A percentile compares a stretch with the other conserved stretches of the same genome.
Conservation (phyloP, 1,140 invertebrate genomes). For the Drosophila suzukii region DNA sequence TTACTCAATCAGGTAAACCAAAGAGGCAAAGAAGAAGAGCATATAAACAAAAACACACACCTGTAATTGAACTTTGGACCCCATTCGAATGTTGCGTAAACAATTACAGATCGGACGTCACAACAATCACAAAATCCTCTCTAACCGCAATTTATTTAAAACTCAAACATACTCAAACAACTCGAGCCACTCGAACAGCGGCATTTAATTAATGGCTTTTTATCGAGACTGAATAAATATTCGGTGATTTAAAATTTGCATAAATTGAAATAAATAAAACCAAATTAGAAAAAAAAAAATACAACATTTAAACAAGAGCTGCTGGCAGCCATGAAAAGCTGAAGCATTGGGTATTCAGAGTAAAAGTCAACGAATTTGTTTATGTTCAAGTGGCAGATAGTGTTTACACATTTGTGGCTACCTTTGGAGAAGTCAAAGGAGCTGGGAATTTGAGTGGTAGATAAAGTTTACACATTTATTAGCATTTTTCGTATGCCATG, state of each 20-base stretch:
- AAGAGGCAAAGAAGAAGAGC: slow-evolving; percentile 2
- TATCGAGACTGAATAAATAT: slow-evolving; percentile 58
- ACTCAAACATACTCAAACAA: slow-evolving; percentile 41
- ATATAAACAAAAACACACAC: slow-evolving; percentile 20
- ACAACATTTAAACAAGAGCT: slow-evolving; percentile 26
- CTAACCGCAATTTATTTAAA: slow-evolving; percentile 48
- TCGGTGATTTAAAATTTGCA: slow-evolving; percentile 59
- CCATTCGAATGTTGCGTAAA: slow-evolving; percentile 30
- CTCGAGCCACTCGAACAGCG: slow-evolving; percentile 38
- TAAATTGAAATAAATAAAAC: slow-evolving; percentile 62
- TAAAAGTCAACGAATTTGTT: slow-evolving; percentile 71
- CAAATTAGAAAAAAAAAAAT: slow-evolving; percentile 29
- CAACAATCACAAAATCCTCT: slow-evolving; percentile 39
- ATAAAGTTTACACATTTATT: slow-evolving; percentile 3
- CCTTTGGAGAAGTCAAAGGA: slow-evolving; percentile 3
- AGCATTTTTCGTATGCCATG: not conserved
- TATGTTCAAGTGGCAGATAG: slow-evolving; percentile 45
- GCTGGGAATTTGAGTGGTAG: too few species aligned
- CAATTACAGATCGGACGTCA: slow-evolving; percentile 27
- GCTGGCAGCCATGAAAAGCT: slow-evolving; percentile 1
- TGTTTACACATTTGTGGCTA: slow-evolving; percentile 52
- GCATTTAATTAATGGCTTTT: slow-evolving; percentile 69
- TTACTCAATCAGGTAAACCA: slow-evolving; percentile 37
- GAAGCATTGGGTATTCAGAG: slow-evolving; percentile 62
- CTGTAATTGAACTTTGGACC: slow-evolving; percentile 42